Evolutionary conservation across 2,797 vertebrate genomes (phyloP).

Genomic region (Sebastes jordani): DNA sequence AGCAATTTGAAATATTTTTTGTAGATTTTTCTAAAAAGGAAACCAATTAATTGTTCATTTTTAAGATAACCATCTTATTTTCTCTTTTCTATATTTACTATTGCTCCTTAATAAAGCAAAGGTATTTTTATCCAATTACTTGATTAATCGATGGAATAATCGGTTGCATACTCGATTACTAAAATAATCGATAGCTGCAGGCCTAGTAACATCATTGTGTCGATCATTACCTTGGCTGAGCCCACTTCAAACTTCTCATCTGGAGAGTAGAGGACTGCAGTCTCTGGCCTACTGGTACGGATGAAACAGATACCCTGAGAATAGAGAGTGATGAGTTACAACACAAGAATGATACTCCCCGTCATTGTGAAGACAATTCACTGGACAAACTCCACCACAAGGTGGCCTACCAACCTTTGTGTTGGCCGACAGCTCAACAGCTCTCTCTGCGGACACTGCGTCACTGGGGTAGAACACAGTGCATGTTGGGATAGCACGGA

Average conservation of each 20-base stretch:
- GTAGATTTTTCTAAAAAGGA: too few relatives aligned
- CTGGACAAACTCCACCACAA: not conserved
- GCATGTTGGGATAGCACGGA: slow-evolving; percentile 88
- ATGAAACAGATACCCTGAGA: slow-evolving; percentile 91
- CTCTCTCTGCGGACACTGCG: slow-evolving; percentile 85
- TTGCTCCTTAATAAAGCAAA: too few relatives aligned
- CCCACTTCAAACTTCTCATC: slow-evolving; percentile 88
- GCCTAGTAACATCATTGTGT: not conserved
- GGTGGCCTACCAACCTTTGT: slow-evolving; percentile 76
- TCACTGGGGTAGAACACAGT: slow-evolving; percentile 92
- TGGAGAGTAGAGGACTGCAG: slow-evolving; percentile 80
- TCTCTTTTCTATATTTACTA: too few relatives aligned
- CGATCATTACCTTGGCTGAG: slow-evolving; percentile 84
- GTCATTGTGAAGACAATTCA: not conserved
- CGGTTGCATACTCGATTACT: too few relatives aligned
- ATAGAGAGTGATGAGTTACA: not conserved
- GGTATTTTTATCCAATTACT: too few relatives aligned
- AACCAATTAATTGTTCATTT: too few relatives aligned
- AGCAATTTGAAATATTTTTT: too few relatives aligned
- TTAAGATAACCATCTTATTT: too few relatives aligned
- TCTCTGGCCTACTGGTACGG: slow-evolving; percentile 88
- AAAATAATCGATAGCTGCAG: too few relatives aligned
- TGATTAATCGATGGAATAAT: too few relatives aligned
- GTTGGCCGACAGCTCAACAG: slow-evolving; percentile 87
- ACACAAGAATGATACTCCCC: not conserved